phyloP scores from a whole-genome alignment of 2,113 vertebrate species.

The Mormoops blainvillei region DNA sequence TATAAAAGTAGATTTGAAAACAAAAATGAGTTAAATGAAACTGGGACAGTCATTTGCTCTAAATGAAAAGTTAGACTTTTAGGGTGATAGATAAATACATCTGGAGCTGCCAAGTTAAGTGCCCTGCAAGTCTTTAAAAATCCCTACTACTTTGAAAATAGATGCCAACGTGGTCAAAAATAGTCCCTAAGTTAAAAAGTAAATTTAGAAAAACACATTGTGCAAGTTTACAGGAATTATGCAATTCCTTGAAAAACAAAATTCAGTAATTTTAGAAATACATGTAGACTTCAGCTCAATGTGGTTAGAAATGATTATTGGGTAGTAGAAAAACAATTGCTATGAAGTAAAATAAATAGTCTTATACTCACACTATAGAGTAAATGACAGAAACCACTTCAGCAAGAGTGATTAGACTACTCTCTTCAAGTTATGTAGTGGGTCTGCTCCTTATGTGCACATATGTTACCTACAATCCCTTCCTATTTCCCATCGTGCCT shows the following conservation, averaged over 20 bases:
- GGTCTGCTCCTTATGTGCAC: too few species aligned
- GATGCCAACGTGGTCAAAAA: not conserved
- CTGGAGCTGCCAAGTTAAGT: not conserved
- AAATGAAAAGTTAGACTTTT: not conserved
- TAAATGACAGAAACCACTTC: not conserved
- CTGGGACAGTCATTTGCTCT: not conserved
- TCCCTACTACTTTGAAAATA: not conserved
- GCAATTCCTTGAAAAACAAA: not conserved
- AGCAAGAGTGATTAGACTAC: not conserved
- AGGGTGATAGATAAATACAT: not conserved
- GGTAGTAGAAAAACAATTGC: not conserved
- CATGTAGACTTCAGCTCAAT: not conserved
- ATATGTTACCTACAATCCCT: not conserved
- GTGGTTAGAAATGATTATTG: not conserved
- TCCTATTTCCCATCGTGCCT: not conserved
- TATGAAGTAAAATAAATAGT: not conserved
- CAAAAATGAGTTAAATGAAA: not conserved
- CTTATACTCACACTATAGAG: not conserved
- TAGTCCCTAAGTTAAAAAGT: not conserved
- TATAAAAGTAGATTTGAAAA: not conserved
- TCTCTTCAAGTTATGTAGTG: not conserved
- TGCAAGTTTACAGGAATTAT: not conserved
- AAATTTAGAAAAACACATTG: not conserved
- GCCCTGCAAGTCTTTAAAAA: not conserved
- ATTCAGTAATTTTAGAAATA: not conserved